Percentiles rank a stretch among this genome's conserved stretches.
phyloP scores from a whole-genome alignment of 2,888 invertebrate genomes.

The Girardia tigrina region DNA sequence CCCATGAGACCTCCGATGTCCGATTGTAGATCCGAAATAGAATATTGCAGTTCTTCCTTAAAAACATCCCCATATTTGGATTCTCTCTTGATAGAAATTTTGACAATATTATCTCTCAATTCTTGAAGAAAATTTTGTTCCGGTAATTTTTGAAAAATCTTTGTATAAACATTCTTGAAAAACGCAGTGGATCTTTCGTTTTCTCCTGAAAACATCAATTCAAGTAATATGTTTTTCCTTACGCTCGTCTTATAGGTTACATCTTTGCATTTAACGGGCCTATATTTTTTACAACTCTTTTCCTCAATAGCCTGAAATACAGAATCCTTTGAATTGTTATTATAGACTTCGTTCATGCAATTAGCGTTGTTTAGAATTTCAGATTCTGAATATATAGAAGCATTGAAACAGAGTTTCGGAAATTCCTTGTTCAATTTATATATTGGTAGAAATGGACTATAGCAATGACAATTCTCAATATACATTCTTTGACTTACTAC shows the following conservation, averaged over 20 bases:
- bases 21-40: slow-evolving; percentile 40
- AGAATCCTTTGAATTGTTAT: background rate
- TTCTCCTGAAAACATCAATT: background rate
- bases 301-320: background rate
- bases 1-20: slow-evolving; percentile 42
- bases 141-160: background rate
- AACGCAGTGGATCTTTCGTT: background rate
- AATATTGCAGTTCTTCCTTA: slow-evolving; percentile 27
- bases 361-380: slow-evolving; percentile 25
- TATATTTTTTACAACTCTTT: background rate
- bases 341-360: background rate
- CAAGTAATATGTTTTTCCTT: slow-evolving; percentile 20
- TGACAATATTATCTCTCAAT: slow-evolving; percentile 18
- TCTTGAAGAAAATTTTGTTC: background rate
- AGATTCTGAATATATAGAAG: slow-evolving; percentile 21
- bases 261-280: slow-evolving; percentile 11
- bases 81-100: background rate
- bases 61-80: slow-evolving; percentile 29
- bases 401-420: slow-evolving; percentile 27
- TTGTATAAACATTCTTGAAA: background rate
- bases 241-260: background rate
- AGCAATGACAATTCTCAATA: slow-evolving; percentile 20
- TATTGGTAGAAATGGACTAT: slow-evolving; percentile 27
- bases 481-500: slow-evolving; percentile 24
- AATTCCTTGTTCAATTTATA: slow-evolving; percentile 26